These are phyloP conservation scores for Gavialis gangeticus DNA, from an alignment of 2,113 vertebrate genomes.

Conservation along the genomic window DNA sequence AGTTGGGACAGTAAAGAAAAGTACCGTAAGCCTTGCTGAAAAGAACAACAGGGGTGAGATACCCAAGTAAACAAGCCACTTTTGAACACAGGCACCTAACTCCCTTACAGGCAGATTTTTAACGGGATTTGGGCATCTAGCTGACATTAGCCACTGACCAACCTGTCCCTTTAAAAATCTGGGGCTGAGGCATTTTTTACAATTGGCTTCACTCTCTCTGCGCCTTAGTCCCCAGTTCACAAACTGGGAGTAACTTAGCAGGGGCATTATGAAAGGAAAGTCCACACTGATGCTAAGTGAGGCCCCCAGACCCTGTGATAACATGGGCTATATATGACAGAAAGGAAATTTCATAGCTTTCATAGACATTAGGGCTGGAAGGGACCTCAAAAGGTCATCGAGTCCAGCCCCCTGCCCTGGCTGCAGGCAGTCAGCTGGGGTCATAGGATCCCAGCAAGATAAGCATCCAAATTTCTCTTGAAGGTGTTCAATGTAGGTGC, in stretches of 20 bases:
- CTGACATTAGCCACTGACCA: background rate
- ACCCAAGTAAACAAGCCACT: background rate
- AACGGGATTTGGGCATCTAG: background rate
- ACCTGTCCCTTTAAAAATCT: background rate
- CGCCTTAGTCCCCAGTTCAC: background rate
- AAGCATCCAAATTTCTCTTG: too few relatives aligned
- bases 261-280: background rate
- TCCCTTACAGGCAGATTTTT: fast-evolving
- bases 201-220: background rate
- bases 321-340: too few relatives aligned
- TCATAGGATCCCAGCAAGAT: too few relatives aligned
- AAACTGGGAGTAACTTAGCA: too few relatives aligned
- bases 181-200: fast-evolving
- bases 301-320: too few relatives aligned
- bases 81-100: background rate
- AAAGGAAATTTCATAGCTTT: too few relatives aligned
- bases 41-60: background rate
- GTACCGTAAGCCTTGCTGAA: background rate
- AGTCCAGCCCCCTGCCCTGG: too few relatives aligned
- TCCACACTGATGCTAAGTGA: too few relatives aligned
- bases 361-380: too few relatives aligned
- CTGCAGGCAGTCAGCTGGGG: too few relatives aligned
- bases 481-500: too few relatives aligned
- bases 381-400: too few relatives aligned
- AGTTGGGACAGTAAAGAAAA: background rate